Conservation (phyloP, 2,888 invertebrate species). For the Lydus trimaculatus region DNA sequence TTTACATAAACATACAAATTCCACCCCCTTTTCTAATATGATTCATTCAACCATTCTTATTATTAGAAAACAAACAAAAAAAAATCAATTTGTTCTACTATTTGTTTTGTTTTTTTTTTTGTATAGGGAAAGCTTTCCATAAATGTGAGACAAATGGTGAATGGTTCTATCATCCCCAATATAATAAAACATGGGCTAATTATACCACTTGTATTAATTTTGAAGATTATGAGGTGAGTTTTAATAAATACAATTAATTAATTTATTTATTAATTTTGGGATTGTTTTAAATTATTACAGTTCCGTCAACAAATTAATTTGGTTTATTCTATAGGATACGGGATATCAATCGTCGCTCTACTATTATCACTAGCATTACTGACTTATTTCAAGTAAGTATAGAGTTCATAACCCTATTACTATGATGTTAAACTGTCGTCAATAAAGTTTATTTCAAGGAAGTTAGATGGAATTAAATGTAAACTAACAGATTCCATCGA, state of each 20-base stretch:
- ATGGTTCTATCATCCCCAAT: slow-evolving; percentile 84
- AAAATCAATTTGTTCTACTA: too few relatives aligned
- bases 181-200: slow-evolving; percentile 85
- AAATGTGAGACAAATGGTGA: slow-evolving; percentile 80
- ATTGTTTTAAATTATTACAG: slow-evolving; percentile 63
- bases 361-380: slow-evolving; percentile 83
- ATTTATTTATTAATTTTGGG: slow-evolving; percentile 7
- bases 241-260: slow-evolving; percentile 15
- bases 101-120: slow-evolving; percentile 32
- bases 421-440: background rate
- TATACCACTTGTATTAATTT: slow-evolving; percentile 87
- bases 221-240: slow-evolving; percentile 71
- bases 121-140: slow-evolving; percentile 80
- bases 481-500: background rate
- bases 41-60: background rate
- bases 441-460: background rate
- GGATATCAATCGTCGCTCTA: slow-evolving; percentile 84
- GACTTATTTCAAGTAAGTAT: slow-evolving; percentile 84
- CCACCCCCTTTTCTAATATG: background rate
- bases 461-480: background rate
- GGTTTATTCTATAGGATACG: slow-evolving; percentile 87
- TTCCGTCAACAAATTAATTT: slow-evolving; percentile 74
- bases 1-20: background rate
- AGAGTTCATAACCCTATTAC: slow-evolving; percentile 25
- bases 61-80: too few relatives aligned